These are phyloP conservation scores for Leptinotarsa lineolata DNA, from an alignment of 1,140 invertebrate genomes.

Conservation along the genomic window DNA sequence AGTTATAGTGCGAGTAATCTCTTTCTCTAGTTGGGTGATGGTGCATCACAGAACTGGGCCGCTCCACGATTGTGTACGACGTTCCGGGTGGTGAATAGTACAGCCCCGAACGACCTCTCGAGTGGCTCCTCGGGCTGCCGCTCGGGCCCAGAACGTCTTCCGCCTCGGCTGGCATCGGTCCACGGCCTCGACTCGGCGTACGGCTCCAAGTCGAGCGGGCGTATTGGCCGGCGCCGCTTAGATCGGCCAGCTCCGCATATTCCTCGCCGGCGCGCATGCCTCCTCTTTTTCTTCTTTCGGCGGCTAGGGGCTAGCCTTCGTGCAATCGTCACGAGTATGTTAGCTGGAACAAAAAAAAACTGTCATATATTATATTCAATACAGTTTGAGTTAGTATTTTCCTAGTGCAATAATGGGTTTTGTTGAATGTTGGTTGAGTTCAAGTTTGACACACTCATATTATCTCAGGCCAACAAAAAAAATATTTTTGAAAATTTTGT, in stretches of 20 bases:
- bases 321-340: conserved; percentile 52
- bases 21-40: conserved; percentile 62
- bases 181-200: conserved; percentile 48
- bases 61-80: conserved; percentile 83
- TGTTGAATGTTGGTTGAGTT: not conserved
- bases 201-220: conserved; percentile 54
- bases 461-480: too few relatives aligned
- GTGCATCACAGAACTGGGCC: conserved; percentile 74
- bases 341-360: conserved; percentile 36
- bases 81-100: conserved; percentile 75
- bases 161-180: conserved; percentile 54
- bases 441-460: not conserved
- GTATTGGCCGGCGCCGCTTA: conserved; percentile 58
- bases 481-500: too few relatives aligned
- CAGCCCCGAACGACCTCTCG: conserved; percentile 61
- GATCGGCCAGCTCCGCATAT: conserved; percentile 61
- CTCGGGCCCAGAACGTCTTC: conserved; percentile 56
- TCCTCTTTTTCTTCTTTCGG: conserved; percentile 46
- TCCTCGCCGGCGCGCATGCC: conserved; percentile 57
- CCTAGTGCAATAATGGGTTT: not conserved
- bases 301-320: conserved; percentile 46
- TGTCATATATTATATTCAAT: not conserved
- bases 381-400: not conserved
- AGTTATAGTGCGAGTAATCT: conserved; percentile 62
- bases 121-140: conserved; percentile 52